phyloP scores from a whole-genome alignment of 2,113 vertebrate species.

The Nycticebus coucang region DNA sequence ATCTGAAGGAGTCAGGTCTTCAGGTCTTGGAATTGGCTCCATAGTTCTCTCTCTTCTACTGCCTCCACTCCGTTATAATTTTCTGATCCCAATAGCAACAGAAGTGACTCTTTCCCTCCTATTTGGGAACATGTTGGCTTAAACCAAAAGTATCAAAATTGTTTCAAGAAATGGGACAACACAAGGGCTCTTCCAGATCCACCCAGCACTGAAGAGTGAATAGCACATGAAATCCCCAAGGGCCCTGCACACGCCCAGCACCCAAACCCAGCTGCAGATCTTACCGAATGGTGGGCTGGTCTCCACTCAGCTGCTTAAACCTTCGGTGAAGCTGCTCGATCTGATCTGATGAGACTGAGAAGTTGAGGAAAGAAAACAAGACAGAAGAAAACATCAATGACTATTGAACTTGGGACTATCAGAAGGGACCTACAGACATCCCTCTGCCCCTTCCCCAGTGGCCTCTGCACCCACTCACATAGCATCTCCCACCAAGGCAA shows the following conservation, averaged over 20 bases:
- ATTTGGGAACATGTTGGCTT: background rate
- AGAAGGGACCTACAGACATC: rapidly evolving
- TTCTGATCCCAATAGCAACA: background rate
- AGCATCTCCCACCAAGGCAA: background rate
- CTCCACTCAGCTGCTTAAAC: constrained; percentile 91
- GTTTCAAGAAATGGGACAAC: background rate
- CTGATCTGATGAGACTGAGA: constrained; percentile 92
- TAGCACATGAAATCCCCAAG: rapidly evolving
- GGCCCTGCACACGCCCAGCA: rapidly evolving
- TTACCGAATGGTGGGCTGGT: constrained; percentile 92
- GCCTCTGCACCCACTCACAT: rapidly evolving
- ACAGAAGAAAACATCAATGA: background rate
- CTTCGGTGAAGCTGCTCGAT: constrained; percentile 91
- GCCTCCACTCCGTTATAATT: background rate
- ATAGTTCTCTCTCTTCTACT: no score
- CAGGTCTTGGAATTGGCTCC: rapidly evolving
- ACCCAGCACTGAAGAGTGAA: rapidly evolving
- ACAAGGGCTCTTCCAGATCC: background rate
- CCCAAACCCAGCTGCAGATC: rapidly evolving
- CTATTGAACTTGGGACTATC: rapidly evolving
- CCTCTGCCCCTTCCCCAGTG: background rate
- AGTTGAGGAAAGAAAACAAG: background rate
- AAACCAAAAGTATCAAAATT: background rate
- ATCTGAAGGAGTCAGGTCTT: background rate
- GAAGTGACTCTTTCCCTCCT: background rate